Evolutionary conservation across 1,140 invertebrate genomes (phyloP).

Genomic region (Rhopalosiphum maidis): DNA sequence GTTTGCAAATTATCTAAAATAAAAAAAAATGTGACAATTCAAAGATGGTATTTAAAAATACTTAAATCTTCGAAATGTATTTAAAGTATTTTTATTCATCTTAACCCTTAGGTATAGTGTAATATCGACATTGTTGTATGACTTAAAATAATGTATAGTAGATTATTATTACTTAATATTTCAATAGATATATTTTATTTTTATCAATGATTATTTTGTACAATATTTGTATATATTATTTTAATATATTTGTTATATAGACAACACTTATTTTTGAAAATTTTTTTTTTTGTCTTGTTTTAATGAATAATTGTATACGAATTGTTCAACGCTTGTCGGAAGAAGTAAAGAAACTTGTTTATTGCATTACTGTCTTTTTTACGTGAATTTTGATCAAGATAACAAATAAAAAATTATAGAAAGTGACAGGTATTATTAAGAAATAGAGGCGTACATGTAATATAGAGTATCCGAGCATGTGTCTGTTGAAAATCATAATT

Average conservation of each 20-base stretch:
- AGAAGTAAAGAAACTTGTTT: background rate
- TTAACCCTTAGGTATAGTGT: background rate
- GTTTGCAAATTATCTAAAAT: too few species aligned
- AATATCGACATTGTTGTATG: background rate
- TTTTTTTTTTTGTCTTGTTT: constrained; percentile 2
- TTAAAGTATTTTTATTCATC: background rate
- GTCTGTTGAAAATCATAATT: background rate
- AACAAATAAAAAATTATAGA: background rate
- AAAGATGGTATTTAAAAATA: background rate
- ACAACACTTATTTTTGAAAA: too few species aligned
- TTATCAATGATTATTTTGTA: background rate
- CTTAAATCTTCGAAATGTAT: background rate
- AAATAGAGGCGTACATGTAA: background rate
- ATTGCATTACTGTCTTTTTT: background rate
- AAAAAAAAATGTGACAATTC: too few species aligned
- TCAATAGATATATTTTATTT: background rate
- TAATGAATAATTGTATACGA: background rate
- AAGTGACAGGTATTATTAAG: background rate
- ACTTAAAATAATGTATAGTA: background rate
- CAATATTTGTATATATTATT: background rate
- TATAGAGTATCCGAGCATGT: background rate
- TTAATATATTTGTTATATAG: too few species aligned
- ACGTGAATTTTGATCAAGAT: background rate
- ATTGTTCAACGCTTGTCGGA: background rate
- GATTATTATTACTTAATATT: background rate